Conservation (phyloP, 64 coral and sea anemone species). For the Dendrophyllia cribrosa region DNA sequence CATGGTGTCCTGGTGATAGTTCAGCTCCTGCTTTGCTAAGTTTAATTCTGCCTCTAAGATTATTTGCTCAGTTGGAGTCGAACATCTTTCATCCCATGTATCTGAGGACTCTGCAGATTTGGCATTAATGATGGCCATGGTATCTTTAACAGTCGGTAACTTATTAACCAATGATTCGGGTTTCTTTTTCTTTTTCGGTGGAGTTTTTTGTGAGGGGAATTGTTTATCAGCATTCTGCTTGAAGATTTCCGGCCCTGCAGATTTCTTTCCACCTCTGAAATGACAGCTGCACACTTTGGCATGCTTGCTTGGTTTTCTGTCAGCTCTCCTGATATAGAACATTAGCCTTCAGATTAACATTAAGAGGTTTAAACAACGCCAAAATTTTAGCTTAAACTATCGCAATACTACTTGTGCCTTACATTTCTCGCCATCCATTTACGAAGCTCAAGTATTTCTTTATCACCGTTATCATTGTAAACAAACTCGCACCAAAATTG, state of each 20-base stretch:
- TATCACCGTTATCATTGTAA: neutral
- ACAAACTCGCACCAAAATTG: no score
- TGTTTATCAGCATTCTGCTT: slow-evolving; percentile 6
- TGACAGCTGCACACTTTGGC: slow-evolving; percentile 1
- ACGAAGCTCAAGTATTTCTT: neutral
- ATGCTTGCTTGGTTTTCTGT: neutral
- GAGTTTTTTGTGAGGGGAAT: slow-evolving; percentile 10
- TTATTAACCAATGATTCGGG: neutral
- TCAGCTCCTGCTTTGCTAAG: slow-evolving; percentile 22
- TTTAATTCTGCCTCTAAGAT: slow-evolving; percentile 62
- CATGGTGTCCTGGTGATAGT: neutral
- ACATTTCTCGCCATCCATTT: neutral
- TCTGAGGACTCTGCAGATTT: neutral
- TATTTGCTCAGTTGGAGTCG: slow-evolving; percentile 34
- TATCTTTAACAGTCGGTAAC: neutral
- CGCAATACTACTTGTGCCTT: neutral
- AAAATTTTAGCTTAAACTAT: slow-evolving; percentile 2
- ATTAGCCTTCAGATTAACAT: neutral
- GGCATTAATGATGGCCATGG: neutral
- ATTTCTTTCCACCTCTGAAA: slow-evolving; percentile 8
- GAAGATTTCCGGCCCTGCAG: neutral
- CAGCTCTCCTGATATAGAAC: neutral
- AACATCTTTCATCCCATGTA: neutral
- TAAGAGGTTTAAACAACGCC: neutral
- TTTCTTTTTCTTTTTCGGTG: slow-evolving; percentile 12